Evolutionary conservation across 2,113 vertebrate species (phyloP).

Genomic region (Plecturocebus donacophilus): DNA sequence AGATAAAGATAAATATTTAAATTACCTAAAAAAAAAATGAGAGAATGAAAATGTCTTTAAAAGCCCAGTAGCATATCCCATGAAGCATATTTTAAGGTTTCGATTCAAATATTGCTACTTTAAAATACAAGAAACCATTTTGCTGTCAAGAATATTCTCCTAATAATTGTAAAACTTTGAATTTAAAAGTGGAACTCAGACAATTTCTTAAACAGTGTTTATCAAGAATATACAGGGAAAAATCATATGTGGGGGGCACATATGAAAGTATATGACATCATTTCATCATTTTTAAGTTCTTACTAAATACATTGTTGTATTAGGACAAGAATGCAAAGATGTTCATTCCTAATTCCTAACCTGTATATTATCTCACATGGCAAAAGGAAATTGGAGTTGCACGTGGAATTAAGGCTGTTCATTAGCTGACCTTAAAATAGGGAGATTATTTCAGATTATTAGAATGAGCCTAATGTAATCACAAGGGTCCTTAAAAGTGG

Average conservation of each 20-base stretch:
- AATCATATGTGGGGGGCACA: background rate
- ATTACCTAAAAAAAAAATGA: background rate
- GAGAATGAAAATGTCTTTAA: background rate
- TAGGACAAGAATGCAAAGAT: background rate
- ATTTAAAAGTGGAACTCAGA: background rate
- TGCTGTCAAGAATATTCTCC: background rate
- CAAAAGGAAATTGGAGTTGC: background rate
- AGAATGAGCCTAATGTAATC: background rate
- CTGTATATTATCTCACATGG: background rate
- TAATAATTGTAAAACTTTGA: background rate
- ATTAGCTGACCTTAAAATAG: background rate
- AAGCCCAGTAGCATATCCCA: background rate
- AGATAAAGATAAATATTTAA: too few species aligned
- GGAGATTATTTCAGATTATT: background rate
- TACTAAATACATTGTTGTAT: background rate
- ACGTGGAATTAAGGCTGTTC: background rate
- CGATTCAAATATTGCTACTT: background rate
- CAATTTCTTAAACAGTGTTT: background rate
- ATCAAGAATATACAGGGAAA: background rate
- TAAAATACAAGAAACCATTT: background rate
- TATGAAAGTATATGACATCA: background rate
- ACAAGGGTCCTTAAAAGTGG: background rate
- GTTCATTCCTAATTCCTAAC: background rate
- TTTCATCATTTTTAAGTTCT: background rate
- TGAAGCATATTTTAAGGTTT: conserved; percentile 17